Evolutionary conservation across 2,113 vertebrate species (phyloP).

Genomic region (Plectropomus leopardus): DNA sequence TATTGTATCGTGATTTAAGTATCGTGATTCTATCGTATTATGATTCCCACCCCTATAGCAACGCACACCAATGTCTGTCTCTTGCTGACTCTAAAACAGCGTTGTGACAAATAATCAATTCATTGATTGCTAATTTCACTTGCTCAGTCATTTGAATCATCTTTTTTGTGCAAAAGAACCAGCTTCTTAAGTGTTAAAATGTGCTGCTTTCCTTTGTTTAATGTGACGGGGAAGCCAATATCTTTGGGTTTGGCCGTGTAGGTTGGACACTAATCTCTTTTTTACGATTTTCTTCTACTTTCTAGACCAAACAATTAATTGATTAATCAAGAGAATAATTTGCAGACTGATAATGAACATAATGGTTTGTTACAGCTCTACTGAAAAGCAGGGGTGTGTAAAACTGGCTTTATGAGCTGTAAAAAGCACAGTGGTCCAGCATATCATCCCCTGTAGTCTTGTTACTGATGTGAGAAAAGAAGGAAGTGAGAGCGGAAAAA

Average conservation of each 20-base stretch:
- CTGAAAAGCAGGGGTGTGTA: background rate
- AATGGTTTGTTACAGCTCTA: background rate
- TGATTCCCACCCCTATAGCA: too few species aligned
- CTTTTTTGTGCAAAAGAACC: too few species aligned
- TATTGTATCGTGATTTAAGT: too few species aligned
- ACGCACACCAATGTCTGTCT: too few species aligned
- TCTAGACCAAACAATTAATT: background rate
- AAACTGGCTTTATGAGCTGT: background rate
- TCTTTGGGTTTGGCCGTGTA: background rate
- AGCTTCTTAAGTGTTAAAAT: background rate
- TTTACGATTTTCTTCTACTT: background rate
- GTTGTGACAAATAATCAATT: too few species aligned
- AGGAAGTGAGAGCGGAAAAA: slow-evolving; percentile 22
- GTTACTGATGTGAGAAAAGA: slow-evolving; percentile 5
- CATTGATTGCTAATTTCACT: too few species aligned
- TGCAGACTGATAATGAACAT: background rate
- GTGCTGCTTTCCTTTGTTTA: too few species aligned
- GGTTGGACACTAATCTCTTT: too few species aligned
- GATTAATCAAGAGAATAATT: background rate
- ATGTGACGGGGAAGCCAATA: background rate
- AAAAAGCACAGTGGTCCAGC: background rate
- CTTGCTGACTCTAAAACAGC: too few species aligned
- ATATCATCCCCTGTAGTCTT: background rate
- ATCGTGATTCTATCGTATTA: too few species aligned
- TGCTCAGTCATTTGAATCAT: too few species aligned